phyloP scores from a whole-genome alignment of 2,888 invertebrate species.

The Apoda limacodes region DNA sequence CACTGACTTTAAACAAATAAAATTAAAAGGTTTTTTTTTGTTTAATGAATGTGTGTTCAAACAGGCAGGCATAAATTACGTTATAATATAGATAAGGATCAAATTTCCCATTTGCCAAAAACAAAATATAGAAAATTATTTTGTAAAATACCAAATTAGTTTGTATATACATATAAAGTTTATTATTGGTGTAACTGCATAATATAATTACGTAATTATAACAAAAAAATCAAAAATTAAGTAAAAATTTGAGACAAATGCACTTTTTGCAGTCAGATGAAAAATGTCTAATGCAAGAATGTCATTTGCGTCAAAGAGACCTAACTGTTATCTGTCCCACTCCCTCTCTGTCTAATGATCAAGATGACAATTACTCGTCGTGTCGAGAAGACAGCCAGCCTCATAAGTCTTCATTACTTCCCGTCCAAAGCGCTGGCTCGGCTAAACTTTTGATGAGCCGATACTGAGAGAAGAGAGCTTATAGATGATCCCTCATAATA shows the following conservation, averaged over 20 bases:
- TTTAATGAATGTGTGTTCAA: no score
- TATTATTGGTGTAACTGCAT: no score
- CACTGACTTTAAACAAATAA: no score
- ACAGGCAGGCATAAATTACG: no score
- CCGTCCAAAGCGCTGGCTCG: slow-evolving; percentile 30
- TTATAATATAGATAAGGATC: no score
- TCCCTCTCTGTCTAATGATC: slow-evolving; percentile 28
- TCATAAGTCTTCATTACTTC: slow-evolving; percentile 66
- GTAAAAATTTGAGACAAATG: not conserved
- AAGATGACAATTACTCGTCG: slow-evolving; percentile 45
- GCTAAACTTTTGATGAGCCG: slow-evolving; percentile 44
- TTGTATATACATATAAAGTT: no score
- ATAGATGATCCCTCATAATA: slow-evolving; percentile 29
- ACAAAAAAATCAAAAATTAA: no score
- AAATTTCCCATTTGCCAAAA: no score
- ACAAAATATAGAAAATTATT: no score
- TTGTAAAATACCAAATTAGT: no score
- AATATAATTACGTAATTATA: no score
- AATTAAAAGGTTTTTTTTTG: no score
- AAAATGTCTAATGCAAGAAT: slow-evolving; percentile 22
- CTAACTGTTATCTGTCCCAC: slow-evolving; percentile 19
- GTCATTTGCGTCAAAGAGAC: slow-evolving; percentile 17
- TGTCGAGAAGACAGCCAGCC: slow-evolving; percentile 36
- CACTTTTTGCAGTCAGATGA: not conserved
- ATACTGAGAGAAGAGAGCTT: slow-evolving; percentile 32